Conservation (phyloP, 1,140 invertebrate species). For the Macrobrachium nipponense region DNA sequence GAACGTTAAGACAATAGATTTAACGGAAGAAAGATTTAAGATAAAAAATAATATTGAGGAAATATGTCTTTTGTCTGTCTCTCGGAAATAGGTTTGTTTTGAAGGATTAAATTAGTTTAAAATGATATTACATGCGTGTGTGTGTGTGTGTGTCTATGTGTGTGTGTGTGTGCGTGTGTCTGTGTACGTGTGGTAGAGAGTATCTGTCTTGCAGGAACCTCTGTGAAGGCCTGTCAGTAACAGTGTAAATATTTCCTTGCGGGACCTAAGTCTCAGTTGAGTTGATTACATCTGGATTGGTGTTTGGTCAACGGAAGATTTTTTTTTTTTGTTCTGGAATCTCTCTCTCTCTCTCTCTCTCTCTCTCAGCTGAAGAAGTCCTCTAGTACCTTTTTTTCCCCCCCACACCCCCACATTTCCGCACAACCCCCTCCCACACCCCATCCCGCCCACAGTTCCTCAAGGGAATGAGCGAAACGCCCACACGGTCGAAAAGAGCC, state of each 20-base stretch:
- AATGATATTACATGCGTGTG: background rate
- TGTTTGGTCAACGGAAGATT: background rate
- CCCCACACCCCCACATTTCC: too few relatives aligned
- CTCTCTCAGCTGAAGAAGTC: background rate
- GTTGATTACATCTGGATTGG: background rate
- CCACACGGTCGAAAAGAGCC: too few relatives aligned
- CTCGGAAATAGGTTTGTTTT: too few relatives aligned
- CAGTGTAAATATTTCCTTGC: background rate
- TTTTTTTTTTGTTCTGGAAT: background rate
- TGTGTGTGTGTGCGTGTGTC: background rate
- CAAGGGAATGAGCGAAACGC: too few relatives aligned
- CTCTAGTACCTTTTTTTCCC: background rate
- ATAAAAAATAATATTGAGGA: background rate
- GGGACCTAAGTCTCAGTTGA: too few relatives aligned
- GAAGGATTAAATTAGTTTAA: too few relatives aligned
- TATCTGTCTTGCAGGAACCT: background rate
- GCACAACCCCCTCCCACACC: too few relatives aligned
- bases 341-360: slow-evolving; percentile 12
- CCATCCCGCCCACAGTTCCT: too few relatives aligned
- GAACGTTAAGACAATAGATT: too few relatives aligned
- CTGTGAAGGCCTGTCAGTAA: background rate
- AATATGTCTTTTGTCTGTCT: too few relatives aligned
- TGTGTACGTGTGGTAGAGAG: background rate
- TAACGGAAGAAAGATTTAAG: too few relatives aligned
- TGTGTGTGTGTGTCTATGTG: slow-evolving; percentile 21